A percentile compares a stretch with the other conserved stretches of the same genome.
phyloP scores from a whole-genome alignment of 2,113 vertebrate genomes.

The Cromileptes altivelis region DNA sequence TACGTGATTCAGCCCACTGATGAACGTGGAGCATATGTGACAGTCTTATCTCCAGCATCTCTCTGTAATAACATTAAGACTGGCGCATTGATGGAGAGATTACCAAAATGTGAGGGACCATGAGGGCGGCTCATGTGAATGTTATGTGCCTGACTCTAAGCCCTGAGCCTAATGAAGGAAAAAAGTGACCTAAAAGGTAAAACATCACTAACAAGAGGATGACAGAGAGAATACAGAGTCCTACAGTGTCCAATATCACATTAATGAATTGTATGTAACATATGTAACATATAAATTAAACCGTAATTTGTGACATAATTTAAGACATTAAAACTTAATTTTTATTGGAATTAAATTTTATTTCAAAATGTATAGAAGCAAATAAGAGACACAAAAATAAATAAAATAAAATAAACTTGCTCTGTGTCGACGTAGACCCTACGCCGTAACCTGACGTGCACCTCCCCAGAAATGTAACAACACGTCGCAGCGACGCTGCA shows the following conservation, averaged over 20 bases:
- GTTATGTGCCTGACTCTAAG: neutral
- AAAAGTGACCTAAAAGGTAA: neutral
- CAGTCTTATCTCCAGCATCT: conserved; percentile 70
- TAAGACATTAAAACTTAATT: too few relatives aligned
- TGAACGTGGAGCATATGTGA: conserved; percentile 71
- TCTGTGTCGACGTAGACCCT: too few relatives aligned
- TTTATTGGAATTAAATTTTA: too few relatives aligned
- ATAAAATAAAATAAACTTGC: too few relatives aligned
- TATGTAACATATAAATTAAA: too few relatives aligned
- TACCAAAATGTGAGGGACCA: conserved; percentile 43
- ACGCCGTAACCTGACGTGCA: too few relatives aligned
- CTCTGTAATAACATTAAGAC: conserved; percentile 58
- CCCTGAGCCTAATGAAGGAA: neutral
- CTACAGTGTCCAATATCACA: neutral
- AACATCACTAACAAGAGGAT: neutral
- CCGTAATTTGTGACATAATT: too few relatives aligned
- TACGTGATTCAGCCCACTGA: conserved; percentile 65
- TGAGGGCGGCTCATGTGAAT: conserved; percentile 11
- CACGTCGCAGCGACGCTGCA: too few relatives aligned
- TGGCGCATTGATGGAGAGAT: conserved; percentile 68
- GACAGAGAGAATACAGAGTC: neutral
- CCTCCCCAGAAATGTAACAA: too few relatives aligned
- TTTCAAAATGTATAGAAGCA: too few relatives aligned
- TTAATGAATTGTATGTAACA: too few relatives aligned
- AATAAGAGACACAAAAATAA: too few relatives aligned